These are phyloP conservation scores for Microcebus ravelobensis DNA, from an alignment of 2,113 vertebrate genomes.

Conservation along the genomic window DNA sequence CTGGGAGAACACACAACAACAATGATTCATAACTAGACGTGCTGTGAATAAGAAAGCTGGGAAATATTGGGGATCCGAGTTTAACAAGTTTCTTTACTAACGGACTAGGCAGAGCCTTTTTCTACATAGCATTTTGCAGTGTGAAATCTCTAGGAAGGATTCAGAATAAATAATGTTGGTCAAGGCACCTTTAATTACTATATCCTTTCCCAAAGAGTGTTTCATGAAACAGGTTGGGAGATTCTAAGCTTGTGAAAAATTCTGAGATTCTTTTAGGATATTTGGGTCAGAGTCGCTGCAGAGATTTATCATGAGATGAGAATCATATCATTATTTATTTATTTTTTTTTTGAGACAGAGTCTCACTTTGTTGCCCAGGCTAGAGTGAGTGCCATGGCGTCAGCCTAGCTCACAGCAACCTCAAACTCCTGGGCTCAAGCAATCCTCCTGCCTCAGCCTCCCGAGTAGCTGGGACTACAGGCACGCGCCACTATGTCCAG, in stretches of 20 bases:
- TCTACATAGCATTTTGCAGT: background rate
- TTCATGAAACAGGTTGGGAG: slow-evolving; percentile 28
- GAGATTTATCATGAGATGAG: background rate
- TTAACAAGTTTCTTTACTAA: background rate
- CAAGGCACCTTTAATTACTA: background rate
- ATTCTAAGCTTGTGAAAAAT: slow-evolving; percentile 24
- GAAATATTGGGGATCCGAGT: background rate
- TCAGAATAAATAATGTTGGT: background rate
- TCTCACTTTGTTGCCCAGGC: too few relatives aligned
- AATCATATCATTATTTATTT: background rate
- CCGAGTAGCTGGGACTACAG: too few relatives aligned
- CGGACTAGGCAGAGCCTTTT: background rate
- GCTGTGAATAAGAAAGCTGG: background rate
- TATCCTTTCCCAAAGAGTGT: background rate
- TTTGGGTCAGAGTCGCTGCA: background rate
- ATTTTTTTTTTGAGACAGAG: too few relatives aligned
- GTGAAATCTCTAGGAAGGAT: background rate
- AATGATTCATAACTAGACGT: background rate
- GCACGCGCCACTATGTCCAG: too few relatives aligned
- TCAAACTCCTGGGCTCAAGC: too few relatives aligned
- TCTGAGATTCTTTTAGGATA: slow-evolving; percentile 1
- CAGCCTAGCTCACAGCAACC: too few relatives aligned
- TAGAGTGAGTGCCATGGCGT: too few relatives aligned
- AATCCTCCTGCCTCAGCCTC: too few relatives aligned
- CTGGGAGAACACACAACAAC: background rate